Conservation (phyloP, 2,113 vertebrate species). For the Pungitius pungitius region DNA sequence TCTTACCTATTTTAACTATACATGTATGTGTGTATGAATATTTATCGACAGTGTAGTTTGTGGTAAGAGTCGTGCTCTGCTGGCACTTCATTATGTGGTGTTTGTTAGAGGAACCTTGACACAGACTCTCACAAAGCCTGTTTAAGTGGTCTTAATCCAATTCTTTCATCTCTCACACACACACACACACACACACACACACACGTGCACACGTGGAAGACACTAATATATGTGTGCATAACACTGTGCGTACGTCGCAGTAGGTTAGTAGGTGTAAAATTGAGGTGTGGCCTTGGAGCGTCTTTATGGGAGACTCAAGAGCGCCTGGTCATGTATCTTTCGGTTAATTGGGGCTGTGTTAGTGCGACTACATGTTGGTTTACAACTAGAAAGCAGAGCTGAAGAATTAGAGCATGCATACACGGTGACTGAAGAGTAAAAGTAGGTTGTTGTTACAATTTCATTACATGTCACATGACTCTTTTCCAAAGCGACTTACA, state of each 20-base stretch:
- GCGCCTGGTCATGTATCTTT: constrained; percentile 1
- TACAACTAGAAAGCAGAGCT: background rate
- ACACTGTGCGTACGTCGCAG: background rate
- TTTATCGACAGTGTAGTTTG: constrained; percentile 50
- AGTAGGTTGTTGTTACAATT: no score
- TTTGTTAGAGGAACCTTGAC: constrained; percentile 43
- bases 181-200: background rate
- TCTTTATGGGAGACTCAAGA: constrained; percentile 41
- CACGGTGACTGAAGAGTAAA: background rate
- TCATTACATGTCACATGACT: no score
- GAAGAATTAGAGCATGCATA: background rate
- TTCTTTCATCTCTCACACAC: background rate
- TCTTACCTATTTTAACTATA: constrained; percentile 9
- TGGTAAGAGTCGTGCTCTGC: constrained; percentile 51
- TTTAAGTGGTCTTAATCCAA: constrained; percentile 46
- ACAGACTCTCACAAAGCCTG: constrained; percentile 25
- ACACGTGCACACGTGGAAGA: background rate
- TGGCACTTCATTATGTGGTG: constrained; percentile 54
- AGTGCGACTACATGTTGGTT: background rate
- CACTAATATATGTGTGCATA: background rate
- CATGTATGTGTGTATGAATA: constrained; percentile 54
- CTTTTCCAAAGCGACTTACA: no score
- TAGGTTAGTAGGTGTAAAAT: background rate
- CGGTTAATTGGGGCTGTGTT: background rate
- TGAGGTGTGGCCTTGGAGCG: constrained; percentile 5